These are phyloP conservation scores for Hirudo medicinalis DNA, from an alignment of 1,140 invertebrate genomes.

Conservation along the genomic window DNA sequence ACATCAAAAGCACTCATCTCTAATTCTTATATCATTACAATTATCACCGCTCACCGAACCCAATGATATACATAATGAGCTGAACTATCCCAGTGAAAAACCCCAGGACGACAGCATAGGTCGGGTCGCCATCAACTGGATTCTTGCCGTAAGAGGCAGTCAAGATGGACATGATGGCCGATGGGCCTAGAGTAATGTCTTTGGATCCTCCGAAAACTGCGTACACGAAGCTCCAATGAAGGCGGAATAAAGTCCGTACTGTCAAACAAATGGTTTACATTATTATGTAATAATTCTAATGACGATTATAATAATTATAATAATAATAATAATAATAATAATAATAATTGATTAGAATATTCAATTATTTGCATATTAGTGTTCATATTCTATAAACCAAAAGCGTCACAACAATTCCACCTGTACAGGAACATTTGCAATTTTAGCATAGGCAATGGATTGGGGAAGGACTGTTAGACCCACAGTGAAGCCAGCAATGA, in stretches of 20 bases:
- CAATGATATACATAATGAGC: constrained; percentile 59
- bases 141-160: constrained; percentile 32
- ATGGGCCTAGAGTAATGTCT: constrained; percentile 41
- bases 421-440: constrained; percentile 58
- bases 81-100: constrained; percentile 63
- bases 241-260: constrained; percentile 69
- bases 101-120: constrained; percentile 60
- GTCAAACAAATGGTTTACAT: constrained; percentile 10
- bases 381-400: neutral
- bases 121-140: constrained; percentile 26
- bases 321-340: neutral
- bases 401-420: constrained; percentile 38
- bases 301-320: too few relatives aligned
- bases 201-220: constrained; percentile 66
- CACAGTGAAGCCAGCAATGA: constrained; percentile 64
- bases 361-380: neutral
- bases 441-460: constrained; percentile 64
- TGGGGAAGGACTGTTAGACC: constrained; percentile 71
- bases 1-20: neutral
- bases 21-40: neutral
- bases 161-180: constrained; percentile 41
- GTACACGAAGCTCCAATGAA: constrained; percentile 82
- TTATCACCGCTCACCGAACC: constrained; percentile 27
- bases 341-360: neutral
- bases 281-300: neutral